Evolutionary conservation across 2,113 vertebrate genomes (phyloP).

Genomic region (Prinia subflava): DNA sequence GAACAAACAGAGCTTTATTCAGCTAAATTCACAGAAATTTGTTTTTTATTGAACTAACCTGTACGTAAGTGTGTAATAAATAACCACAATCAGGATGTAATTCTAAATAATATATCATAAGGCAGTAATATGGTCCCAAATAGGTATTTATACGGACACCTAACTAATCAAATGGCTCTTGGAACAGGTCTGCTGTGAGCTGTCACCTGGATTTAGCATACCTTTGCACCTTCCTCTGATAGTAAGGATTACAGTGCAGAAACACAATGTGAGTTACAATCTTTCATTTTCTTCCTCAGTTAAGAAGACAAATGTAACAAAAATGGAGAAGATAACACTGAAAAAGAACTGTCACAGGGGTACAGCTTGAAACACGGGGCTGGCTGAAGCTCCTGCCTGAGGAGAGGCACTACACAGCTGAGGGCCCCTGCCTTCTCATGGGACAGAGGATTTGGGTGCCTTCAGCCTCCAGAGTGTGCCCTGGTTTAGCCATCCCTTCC

Average conservation of each 20-base stretch:
- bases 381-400: background rate
- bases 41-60: background rate
- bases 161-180: background rate
- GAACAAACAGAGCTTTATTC: slow-evolving; percentile 15
- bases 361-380: background rate
- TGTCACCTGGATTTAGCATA: background rate
- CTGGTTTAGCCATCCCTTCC: background rate
- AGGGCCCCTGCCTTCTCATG: background rate
- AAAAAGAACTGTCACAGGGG: background rate
- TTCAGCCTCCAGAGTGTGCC: background rate
- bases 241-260: background rate
- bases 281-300: background rate
- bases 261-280: background rate
- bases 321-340: background rate
- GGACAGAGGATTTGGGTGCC: background rate
- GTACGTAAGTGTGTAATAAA: background rate
- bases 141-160: background rate
- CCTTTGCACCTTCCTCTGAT: background rate
- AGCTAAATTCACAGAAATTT: slow-evolving; percentile 7
- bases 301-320: background rate
- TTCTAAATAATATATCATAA: background rate
- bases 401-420: background rate
- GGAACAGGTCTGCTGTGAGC: background rate
- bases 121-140: background rate
- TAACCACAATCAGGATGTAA: background rate